Evolutionary conservation across 2,113 vertebrate genomes (phyloP).

Genomic region (Stomatorhinus ivindoensis): DNA sequence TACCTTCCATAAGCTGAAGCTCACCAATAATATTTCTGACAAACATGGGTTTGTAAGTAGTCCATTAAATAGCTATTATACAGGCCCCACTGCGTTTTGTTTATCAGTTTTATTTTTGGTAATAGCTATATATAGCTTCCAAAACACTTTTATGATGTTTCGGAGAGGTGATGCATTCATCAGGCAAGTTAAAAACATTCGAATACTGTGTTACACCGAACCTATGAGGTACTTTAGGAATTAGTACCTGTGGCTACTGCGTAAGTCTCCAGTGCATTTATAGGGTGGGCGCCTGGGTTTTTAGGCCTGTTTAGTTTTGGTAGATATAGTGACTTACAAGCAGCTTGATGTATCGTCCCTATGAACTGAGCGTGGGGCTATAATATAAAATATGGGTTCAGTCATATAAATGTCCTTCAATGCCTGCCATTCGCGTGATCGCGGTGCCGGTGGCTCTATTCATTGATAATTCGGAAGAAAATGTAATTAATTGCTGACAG

Average conservation of each 20-base stretch:
- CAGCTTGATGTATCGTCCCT: neutral
- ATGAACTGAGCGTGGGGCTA: neutral
- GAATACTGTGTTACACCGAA: neutral
- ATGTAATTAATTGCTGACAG: neutral
- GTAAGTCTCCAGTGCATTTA: neutral
- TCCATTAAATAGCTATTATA: neutral
- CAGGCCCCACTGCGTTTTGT: neutral
- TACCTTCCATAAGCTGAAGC: constrained; percentile 93
- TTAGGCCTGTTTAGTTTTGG: neutral
- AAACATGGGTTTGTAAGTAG: constrained; percentile 95
- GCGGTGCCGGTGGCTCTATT: neutral
- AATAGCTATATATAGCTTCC: neutral
- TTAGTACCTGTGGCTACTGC: neutral
- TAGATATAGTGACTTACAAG: neutral
- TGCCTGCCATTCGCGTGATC: neutral
- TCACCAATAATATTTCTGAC: constrained; percentile 95
- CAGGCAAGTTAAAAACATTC: neutral
- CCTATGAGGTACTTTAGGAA: neutral
- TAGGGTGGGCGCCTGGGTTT: neutral
- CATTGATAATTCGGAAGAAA: neutral
- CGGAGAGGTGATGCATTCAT: neutral
- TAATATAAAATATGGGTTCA: neutral
- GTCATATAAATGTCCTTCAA: neutral
- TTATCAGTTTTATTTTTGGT: neutral
- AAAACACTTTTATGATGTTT: neutral